A percentile compares a stretch with the other conserved stretches of the same genome.
These are phyloP conservation scores for Xiphorhynchus erythropygius DNA, from an alignment of 2,797 vertebrate species.

Conservation along the genomic window DNA sequence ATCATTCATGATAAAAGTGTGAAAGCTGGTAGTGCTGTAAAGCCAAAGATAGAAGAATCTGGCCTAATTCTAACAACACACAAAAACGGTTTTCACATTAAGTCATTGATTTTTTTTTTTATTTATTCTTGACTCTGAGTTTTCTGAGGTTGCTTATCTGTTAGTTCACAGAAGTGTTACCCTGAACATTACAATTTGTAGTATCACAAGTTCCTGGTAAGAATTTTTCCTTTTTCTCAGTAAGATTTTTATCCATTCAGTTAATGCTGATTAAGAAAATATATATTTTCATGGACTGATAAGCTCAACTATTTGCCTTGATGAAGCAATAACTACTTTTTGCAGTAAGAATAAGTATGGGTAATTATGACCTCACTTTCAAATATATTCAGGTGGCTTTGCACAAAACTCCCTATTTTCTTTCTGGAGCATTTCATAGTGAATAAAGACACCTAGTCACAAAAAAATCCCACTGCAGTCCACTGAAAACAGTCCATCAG, in stretches of 20 bases:
- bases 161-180: background rate
- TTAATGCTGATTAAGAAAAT: background rate
- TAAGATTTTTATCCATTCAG: background rate
- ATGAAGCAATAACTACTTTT: background rate
- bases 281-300: background rate
- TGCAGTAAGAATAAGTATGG: background rate
- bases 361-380: background rate
- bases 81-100: conserved; percentile 9
- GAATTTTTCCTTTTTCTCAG: background rate
- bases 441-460: background rate
- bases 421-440: background rate
- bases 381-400: background rate
- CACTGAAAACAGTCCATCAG: background rate
- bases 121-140: background rate
- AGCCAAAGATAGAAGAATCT: background rate
- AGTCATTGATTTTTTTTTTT: background rate
- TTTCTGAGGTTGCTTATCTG: conserved; percentile 18
- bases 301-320: conserved; percentile 5
- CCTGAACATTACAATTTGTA: background rate
- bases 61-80: background rate
- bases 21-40: background rate
- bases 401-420: background rate
- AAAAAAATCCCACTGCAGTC: background rate
- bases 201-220: background rate
- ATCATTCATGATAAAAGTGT: background rate